Evolutionary conservation across 2,888 invertebrate species (phyloP).

Genomic region (Chirona hameri): DNA sequence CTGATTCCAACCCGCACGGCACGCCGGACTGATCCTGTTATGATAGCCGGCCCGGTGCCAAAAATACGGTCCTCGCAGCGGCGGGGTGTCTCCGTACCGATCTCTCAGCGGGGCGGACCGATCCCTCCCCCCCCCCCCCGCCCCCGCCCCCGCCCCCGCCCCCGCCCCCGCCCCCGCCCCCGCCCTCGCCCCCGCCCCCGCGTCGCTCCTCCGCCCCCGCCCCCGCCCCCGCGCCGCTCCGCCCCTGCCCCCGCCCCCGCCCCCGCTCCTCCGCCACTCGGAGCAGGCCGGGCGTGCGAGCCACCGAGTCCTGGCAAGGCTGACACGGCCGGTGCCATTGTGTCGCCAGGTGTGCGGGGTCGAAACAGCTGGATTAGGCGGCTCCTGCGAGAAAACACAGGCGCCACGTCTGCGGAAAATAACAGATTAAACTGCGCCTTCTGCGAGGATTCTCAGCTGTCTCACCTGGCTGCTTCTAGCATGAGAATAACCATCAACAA

Average conservation of each 20-base stretch:
- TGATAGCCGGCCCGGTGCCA: neutral
- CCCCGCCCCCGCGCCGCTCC: too few relatives aligned
- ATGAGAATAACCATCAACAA: too few relatives aligned
- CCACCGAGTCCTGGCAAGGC: neutral
- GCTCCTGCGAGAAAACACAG: neutral
- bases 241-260: too few relatives aligned
- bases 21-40: neutral
- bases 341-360: neutral
- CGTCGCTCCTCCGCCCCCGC: too few relatives aligned
- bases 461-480: neutral
- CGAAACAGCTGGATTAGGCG: neutral
- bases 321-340: neutral
- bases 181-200: too few relatives aligned
- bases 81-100: neutral
- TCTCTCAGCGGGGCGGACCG: neutral
- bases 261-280: too few relatives aligned
- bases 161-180: too few relatives aligned
- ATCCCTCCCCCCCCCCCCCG: too few relatives aligned
- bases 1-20: neutral
- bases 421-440: neutral
- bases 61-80: neutral
- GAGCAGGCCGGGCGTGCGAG: too few relatives aligned
- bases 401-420: neutral
- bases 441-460: neutral
- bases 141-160: too few relatives aligned